Evolutionary conservation across 2,797 vertebrate genomes (phyloP), one percentile per base, ranked within the genome.

Genomic region (Etheostoma perlongum): DNA sequence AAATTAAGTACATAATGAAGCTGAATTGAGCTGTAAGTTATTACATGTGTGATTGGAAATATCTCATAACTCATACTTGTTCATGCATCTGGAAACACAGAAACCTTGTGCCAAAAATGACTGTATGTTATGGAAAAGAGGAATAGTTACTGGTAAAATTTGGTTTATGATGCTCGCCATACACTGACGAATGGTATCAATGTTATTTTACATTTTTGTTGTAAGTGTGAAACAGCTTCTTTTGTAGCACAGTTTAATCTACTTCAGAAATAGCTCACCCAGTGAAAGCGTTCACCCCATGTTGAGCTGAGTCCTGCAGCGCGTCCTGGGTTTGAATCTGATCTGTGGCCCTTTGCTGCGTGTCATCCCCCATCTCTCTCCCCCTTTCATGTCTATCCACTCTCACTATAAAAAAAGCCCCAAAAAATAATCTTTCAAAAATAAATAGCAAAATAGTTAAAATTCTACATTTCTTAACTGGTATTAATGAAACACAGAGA

Each of bases 21-120:
- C 74, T 59, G 71, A 76, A 67, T 72, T 70, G 69, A 76, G 72
- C 66, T 81, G 67, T 67, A 61, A 81, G 48, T 33, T 68, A 25
- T 82, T 84, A 55, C 70, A 61, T 72, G 30, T 76, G 69, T 67
- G 58, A 71, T 77, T 78, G 70, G 76, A 74, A 77, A 74, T 65
- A 60, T 82, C 70, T 78, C 72, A 68, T 68, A 72, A 61, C 54
- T 76, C 36, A 0, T 62, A 66, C 74, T 79, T 68, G 40, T 71
- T 84, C n/a, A 40, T 63, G 63, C 74, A 89, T 90, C 47, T 86
- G 78, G 80, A 85, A 87, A 76, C 42, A 40, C 70, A 62, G 57
- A 67, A 49, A 49, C 30, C 18, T 25, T 49, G 30, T 49, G 72
- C 88, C 58, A 81, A 85, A 79, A 75, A 82, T 81, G 63, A 87